phyloP scores from a whole-genome alignment of 2,888 invertebrate species.

The Aquatica leii region DNA sequence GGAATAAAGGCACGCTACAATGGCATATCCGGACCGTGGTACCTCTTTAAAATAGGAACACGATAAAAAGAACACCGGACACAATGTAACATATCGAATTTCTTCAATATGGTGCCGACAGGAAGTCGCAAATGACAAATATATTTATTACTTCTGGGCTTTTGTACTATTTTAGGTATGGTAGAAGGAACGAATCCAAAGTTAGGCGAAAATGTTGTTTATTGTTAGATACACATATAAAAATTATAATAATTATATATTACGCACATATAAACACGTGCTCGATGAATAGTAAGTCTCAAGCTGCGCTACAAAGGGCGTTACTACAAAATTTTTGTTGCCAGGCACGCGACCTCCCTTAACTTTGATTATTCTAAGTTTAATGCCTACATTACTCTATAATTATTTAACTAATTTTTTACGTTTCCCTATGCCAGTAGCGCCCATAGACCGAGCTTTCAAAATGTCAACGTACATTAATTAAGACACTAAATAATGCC shows the following conservation, averaged over 20 bases:
- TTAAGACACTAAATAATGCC: background rate
- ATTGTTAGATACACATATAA: constrained; percentile 32
- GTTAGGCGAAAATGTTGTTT: background rate
- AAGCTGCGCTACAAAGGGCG: constrained; percentile 39
- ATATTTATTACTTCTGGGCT: constrained; percentile 26
- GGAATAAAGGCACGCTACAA: constrained; percentile 35
- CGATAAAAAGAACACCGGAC: constrained; percentile 27
- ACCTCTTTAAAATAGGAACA: constrained; percentile 16
- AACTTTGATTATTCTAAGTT: constrained; percentile 16
- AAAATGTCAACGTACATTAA: background rate
- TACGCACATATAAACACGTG: constrained; percentile 24
- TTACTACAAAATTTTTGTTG: constrained; percentile 41
- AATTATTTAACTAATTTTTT: no score
- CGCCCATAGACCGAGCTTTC: background rate
- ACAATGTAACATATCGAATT: constrained; percentile 32
- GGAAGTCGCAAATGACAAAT: constrained; percentile 36
- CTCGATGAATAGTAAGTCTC: constrained; percentile 23
- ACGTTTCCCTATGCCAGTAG: no score
- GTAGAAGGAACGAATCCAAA: background rate
- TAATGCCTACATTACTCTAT: no score
- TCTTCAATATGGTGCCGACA: constrained; percentile 30
- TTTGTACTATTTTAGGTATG: constrained; percentile 6
- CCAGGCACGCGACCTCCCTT: constrained; percentile 42
- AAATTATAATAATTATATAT: constrained; percentile 42
- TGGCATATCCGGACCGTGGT: constrained; percentile 37